phyloP scores from a whole-genome alignment of 1,140 invertebrate species.

The Lepidurus arcticus region DNA sequence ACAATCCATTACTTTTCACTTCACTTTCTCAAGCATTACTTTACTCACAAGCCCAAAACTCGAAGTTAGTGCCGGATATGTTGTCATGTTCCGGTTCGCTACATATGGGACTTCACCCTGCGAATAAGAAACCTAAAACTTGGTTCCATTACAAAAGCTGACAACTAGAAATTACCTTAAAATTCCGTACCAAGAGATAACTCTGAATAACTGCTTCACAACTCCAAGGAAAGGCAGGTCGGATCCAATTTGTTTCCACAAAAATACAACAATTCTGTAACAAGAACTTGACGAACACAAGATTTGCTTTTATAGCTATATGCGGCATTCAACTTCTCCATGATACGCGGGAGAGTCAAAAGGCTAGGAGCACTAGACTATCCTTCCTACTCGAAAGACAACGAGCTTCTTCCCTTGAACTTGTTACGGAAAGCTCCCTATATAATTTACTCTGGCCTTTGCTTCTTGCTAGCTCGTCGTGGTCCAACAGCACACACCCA shows the following conservation, averaged over 20 bases:
- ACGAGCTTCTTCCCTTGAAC: background rate
- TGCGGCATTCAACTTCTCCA: background rate
- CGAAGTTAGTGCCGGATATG: background rate
- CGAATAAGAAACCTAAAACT: background rate
- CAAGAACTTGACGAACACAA: background rate
- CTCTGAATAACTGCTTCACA: too few relatives aligned
- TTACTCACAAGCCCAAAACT: background rate
- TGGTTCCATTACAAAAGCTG: background rate
- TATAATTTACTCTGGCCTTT: constrained; percentile 6
- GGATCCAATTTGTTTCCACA: too few relatives aligned
- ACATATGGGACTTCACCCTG: background rate
- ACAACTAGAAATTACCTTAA: background rate
- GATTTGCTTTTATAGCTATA: background rate
- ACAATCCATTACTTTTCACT: background rate
- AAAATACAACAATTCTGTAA: too few relatives aligned
- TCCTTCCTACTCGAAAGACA: constrained; percentile 8
- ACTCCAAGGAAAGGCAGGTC: too few relatives aligned
- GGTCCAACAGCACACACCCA: background rate
- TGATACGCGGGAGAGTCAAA: background rate
- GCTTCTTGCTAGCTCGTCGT: background rate
- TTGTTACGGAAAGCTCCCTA: constrained; percentile 10
- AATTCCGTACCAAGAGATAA: too few relatives aligned
- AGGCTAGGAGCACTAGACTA: background rate
- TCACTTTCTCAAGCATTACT: background rate
- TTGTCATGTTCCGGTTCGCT: background rate